Percentiles rank a stretch among this genome's conserved stretches.
Evolutionary conservation across 2,888 invertebrate species (phyloP).

Genomic region (Chrysolina oricalcia): DNA sequence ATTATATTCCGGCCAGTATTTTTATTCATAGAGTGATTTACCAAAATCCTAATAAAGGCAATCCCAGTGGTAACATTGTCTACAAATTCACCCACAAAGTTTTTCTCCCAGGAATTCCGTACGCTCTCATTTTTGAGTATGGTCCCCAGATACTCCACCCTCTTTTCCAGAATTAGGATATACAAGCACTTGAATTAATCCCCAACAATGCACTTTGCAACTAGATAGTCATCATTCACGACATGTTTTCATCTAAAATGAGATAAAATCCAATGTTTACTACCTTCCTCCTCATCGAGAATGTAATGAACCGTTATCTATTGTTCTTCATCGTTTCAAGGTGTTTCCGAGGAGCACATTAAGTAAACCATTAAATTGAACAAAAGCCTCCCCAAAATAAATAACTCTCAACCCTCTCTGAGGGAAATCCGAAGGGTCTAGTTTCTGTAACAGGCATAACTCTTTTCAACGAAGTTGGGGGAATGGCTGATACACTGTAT

Average conservation of each 20-base stretch:
- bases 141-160: not conserved
- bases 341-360: constrained; percentile 29
- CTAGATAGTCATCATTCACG: constrained; percentile 2
- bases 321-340: constrained; percentile 36
- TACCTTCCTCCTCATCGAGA: constrained; percentile 34
- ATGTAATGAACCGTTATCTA: constrained; percentile 32
- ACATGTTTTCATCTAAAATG: constrained; percentile 3
- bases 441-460: constrained; percentile 12
- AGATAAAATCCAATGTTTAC: constrained; percentile 23
- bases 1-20: too few species aligned
- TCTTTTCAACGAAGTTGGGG: constrained; percentile 10
- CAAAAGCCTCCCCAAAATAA: constrained; percentile 27
- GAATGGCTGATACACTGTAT: constrained; percentile 10
- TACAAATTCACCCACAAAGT: not conserved
- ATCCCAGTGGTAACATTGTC: not conserved
- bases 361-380: constrained; percentile 31
- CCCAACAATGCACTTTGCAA: not conserved
- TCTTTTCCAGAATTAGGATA: not conserved
- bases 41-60: not conserved
- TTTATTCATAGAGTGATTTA: too few species aligned
- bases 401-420: constrained; percentile 16
- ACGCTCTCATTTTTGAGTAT: not conserved
- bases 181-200: constrained; percentile 14
- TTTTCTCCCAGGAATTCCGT: constrained; percentile 5
- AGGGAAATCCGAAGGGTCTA: constrained; percentile 17